These are phyloP conservation scores for Euschistus heros DNA, from an alignment of 1,140 invertebrate species.

Conservation along the genomic window DNA sequence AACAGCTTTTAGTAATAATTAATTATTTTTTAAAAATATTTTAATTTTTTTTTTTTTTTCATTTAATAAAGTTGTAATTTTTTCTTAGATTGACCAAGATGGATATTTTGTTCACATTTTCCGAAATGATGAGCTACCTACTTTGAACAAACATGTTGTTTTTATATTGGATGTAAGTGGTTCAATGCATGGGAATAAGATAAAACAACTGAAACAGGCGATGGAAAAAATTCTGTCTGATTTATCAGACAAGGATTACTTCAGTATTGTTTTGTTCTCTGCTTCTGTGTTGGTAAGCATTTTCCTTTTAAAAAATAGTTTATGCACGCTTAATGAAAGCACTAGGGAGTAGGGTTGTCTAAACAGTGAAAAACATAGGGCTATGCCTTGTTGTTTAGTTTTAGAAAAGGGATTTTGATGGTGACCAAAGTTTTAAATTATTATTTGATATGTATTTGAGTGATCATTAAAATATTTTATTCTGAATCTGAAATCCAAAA, in stretches of 20 bases:
- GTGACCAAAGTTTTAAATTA: no score
- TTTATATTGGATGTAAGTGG: conserved; percentile 61
- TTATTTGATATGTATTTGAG: no score
- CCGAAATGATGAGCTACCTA: conserved; percentile 44
- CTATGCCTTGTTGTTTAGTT: no score
- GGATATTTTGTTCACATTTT: conserved; percentile 72
- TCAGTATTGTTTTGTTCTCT: conserved; percentile 54
- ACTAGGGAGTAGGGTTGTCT: no score
- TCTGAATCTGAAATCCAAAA: no score
- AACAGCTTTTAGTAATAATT: conserved; percentile 43
- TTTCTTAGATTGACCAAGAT: conserved; percentile 47
- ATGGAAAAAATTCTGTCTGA: conserved; percentile 53
- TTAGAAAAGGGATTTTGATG: no score
- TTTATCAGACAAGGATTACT: conserved; percentile 48
- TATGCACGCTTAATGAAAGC: no score
- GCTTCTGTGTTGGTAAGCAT: conserved; percentile 31
- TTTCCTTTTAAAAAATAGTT: no score
- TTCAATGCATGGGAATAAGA: conserved; percentile 55
- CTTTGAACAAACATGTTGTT: conserved; percentile 54
- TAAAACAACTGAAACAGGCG: conserved; percentile 52
- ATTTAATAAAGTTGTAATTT: background rate
- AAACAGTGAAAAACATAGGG: no score
- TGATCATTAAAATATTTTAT: no score
- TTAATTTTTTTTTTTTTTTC: background rate
- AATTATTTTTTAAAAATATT: background rate